phyloP scores from a whole-genome alignment of 1,140 invertebrate species.

The Microplitis mediator region DNA sequence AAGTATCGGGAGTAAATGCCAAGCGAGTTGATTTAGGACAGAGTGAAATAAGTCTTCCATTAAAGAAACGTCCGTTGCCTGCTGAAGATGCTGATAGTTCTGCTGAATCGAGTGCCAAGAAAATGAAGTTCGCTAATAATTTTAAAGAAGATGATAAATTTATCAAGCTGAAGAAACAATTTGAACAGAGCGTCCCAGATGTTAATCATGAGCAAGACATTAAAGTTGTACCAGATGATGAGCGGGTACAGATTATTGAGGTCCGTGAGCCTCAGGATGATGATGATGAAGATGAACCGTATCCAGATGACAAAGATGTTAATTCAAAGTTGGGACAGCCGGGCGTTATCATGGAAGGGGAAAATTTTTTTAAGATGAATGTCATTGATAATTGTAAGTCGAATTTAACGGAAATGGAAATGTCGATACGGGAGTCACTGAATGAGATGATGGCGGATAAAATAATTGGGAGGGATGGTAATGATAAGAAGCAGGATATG shows the following conservation, averaged over 20 bases:
- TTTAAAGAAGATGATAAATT: conserved; percentile 60
- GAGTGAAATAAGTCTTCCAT: conserved; percentile 44
- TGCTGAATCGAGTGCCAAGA: conserved; percentile 51
- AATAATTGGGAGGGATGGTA: neutral
- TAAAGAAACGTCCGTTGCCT: conserved; percentile 51
- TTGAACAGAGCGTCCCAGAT: neutral
- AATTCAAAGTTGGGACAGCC: conserved; percentile 50
- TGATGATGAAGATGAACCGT: conserved; percentile 55
- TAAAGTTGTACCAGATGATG: conserved; percentile 50
- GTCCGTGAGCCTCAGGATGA: conserved; percentile 37
- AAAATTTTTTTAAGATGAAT: conserved; percentile 28
- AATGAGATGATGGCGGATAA: conserved; percentile 46
- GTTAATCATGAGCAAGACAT: conserved; percentile 34
- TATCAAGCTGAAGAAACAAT: neutral
- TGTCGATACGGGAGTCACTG: conserved; percentile 43
- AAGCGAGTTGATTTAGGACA: conserved; percentile 20
- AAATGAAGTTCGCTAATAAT: conserved; percentile 69
- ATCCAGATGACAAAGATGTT: conserved; percentile 44
- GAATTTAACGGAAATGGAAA: conserved; percentile 37
- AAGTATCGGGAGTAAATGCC: neutral
- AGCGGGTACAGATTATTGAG: conserved; percentile 59
- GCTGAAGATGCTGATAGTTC: conserved; percentile 29
- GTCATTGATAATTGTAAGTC: conserved; percentile 24
- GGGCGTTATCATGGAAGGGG: conserved; percentile 44
- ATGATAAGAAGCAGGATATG: neutral